Base-by-base conservation (phyloP, 2,888 invertebrate genomes). In the Phaonia tiefii region DNA sequence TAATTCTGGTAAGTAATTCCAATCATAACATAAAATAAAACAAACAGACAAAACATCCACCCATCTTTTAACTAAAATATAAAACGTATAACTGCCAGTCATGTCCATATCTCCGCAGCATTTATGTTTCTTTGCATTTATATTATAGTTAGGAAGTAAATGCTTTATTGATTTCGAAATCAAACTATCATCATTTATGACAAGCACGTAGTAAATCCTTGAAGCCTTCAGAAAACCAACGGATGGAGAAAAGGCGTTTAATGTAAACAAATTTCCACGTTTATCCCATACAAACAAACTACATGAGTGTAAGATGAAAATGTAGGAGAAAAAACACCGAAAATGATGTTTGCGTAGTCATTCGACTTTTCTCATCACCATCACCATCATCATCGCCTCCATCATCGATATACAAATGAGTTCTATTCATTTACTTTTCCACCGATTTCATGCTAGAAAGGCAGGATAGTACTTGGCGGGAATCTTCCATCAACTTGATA, bases 221-320 rank as follows among this genome's bases (percentile, higher is more conserved):
- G 42, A 63, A 63, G 42, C 63, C 63, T 8, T 8, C 3, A 31
- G 11, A 63, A 63, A 42, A 42, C 20, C 42, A 60, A 39, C 39
- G 46, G n/a, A 8, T 49, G 39, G 22, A 67, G 7, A n/a, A 44
- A 51, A 44, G 15, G n/a, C 37, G 49, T 54, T 67, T 54, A 67
- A 39, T 67, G 67, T 67, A 67, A 67, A 67, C 67, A 67, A 67
- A 67, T 67, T 67, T 67, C 20, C 51, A 67, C 67, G 13, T 67
- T 39, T 39, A n/a, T n/a, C 39, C 58, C 20, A n/a, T n/a, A n/a
- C 60, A 67, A 37, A 56, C 54, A 69, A 69, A 69, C 42, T 54
- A 54, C 15, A 31, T 8, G 3, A 3, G 13, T 11, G 7, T 11
- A 8, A 4, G 37, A 39, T 31, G 39, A 60, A 31, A 22, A n/a